Conservation (phyloP, 2,113 vertebrate genomes). For the Tyto alba region DNA sequence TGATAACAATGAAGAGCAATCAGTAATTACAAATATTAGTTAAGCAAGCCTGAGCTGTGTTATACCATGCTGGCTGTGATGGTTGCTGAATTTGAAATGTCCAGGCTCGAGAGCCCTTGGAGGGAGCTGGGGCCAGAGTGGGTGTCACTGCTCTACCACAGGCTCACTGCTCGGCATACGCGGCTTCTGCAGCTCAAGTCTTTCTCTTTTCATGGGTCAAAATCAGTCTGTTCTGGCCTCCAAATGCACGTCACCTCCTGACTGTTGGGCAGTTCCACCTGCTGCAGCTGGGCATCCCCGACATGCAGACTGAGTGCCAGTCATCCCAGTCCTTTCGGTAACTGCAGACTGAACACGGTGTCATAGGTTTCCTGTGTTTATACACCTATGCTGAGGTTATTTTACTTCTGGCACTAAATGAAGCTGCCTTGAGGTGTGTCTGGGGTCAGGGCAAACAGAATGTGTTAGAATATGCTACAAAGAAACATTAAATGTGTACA, state of each 20-base stretch:
- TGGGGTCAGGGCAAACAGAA: not conserved
- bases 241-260: too few relatives aligned
- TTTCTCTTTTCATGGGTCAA: not conserved
- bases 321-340: not conserved
- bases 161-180: not conserved
- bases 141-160: rapidly evolving
- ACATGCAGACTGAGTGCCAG: not conserved
- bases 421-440: not conserved
- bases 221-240: not conserved
- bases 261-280: not conserved
- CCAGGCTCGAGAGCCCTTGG: not conserved
- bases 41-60: not conserved
- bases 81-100: not conserved
- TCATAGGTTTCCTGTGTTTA: not conserved
- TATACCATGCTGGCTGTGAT: not conserved
- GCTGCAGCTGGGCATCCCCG: rapidly evolving
- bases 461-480: not conserved
- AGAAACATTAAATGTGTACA: not conserved
- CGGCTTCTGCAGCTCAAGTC: rapidly evolving
- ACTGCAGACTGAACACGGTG: not conserved
- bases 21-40: not conserved
- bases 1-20: rapidly evolving
- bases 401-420: not conserved
- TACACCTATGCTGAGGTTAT: too few relatives aligned
- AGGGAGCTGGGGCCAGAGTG: not conserved